A percentile compares a stretch with the other conserved stretches of the same genome.
These are phyloP conservation scores for Asteroscopus sphinx DNA, from an alignment of 2,888 invertebrate genomes.

Conservation along the genomic window DNA sequence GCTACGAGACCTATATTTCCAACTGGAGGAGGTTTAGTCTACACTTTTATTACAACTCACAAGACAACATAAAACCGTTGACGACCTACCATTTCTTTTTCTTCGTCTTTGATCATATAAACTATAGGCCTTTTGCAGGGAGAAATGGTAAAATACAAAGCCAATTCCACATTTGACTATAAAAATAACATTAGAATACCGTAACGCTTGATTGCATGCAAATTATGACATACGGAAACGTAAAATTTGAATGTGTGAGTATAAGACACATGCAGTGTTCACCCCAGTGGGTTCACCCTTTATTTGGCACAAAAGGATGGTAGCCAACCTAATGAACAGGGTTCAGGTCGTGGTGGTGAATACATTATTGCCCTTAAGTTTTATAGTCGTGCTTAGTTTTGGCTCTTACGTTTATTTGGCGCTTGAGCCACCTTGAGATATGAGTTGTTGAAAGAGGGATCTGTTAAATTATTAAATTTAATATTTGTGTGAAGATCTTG, in stretches of 20 bases:
- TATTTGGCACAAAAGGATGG: slow-evolving; percentile 76
- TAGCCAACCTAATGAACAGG: slow-evolving; percentile 74
- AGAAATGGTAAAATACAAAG: slow-evolving; percentile 16
- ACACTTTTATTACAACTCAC: slow-evolving; percentile 35
- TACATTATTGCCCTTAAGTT: slow-evolving; percentile 70
- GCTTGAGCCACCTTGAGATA: slow-evolving; percentile 27
- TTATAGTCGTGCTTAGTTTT: slow-evolving; percentile 52
- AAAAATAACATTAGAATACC: slow-evolving; percentile 51
- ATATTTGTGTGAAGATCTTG: too few species aligned
- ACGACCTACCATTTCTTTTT: slow-evolving; percentile 29
- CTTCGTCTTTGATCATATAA: slow-evolving; percentile 44
- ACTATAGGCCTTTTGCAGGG: slow-evolving; percentile 28
- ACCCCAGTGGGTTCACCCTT: slow-evolving; percentile 74
- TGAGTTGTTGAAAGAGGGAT: slow-evolving; percentile 13
- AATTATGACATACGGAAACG: slow-evolving; percentile 77
- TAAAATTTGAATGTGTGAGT: slow-evolving; percentile 71
- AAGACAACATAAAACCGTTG: slow-evolving; percentile 29
- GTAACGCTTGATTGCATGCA: slow-evolving; percentile 79
- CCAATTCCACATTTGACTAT: slow-evolving; percentile 21
- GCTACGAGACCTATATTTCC: slow-evolving; percentile 10
- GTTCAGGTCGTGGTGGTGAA: slow-evolving; percentile 73
- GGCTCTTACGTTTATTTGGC: slow-evolving; percentile 36
- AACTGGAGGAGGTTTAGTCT: slow-evolving; percentile 9
- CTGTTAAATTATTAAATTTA: slow-evolving; percentile 3
- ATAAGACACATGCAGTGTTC: slow-evolving; percentile 65